Percentiles rank a stretch among this genome's conserved stretches.
phyloP scores from a whole-genome alignment of 2,113 vertebrate genomes.

The Aplodontia rufa region DNA sequence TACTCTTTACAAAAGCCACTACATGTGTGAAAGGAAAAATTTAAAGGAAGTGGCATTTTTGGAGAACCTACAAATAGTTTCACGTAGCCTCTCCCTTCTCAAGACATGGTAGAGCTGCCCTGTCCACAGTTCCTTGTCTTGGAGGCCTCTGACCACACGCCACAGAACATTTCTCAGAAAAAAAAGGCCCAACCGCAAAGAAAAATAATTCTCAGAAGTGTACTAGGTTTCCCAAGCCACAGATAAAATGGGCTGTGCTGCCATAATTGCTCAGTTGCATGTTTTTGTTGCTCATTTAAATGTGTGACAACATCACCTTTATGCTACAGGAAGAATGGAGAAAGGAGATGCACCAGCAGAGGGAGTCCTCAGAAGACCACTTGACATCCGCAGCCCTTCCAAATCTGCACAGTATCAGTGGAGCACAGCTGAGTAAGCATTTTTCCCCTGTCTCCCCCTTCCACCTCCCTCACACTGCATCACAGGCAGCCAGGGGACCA shows the following conservation, averaged over 20 bases:
- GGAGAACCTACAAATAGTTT: neutral
- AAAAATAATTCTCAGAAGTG: slow-evolving; percentile 21
- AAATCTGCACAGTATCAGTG: neutral
- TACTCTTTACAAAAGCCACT: neutral
- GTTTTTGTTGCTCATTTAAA: neutral
- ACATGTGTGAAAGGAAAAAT: neutral
- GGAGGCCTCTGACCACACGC: neutral
- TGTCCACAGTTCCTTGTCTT: neutral
- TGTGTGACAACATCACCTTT: neutral
- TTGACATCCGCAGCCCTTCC: neutral
- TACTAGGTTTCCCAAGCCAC: neutral
- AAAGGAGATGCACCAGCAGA: neutral
- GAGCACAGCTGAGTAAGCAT: neutral
- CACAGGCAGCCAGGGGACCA: neutral
- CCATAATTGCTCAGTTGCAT: neutral
- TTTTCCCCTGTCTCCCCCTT: neutral
- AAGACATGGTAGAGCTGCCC: rapidly evolving
- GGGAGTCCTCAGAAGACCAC: neutral
- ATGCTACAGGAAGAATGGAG: neutral
- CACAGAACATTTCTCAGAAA: neutral
- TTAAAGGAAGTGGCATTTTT: neutral
- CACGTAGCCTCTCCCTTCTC: neutral
- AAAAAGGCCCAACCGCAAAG: neutral
- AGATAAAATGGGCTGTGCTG: neutral
- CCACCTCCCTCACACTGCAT: neutral